A percentile compares a stretch with the other conserved stretches of the same genome.
phyloP scores from a whole-genome alignment of 1,140 invertebrate species.

The Cyphomyrmex costatus region DNA sequence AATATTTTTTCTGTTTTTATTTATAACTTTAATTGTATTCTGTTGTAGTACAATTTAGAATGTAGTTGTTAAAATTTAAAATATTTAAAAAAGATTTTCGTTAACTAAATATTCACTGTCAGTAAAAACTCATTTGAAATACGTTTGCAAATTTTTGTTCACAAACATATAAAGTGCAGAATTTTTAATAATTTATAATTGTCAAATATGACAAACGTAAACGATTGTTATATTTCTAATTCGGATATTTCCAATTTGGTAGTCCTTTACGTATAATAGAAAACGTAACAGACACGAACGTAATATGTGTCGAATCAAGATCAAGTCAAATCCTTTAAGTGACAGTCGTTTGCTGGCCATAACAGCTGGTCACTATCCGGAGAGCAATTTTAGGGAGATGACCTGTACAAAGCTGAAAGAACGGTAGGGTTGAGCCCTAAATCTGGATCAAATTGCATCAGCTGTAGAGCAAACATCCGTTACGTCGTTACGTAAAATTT shows the following conservation, averaged over 20 bases:
- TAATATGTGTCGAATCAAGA: conserved; percentile 71
- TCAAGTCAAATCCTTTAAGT: conserved; percentile 74
- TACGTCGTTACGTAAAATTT: conserved; percentile 61
- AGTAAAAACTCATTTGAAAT: neutral
- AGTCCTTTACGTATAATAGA: conserved; percentile 23
- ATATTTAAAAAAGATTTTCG: neutral
- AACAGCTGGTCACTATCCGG: conserved; percentile 81
- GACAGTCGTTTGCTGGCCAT: conserved; percentile 79
- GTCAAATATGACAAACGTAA: neutral
- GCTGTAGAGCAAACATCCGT: conserved; percentile 70
- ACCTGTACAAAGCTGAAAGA: conserved; percentile 65
- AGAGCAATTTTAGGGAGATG: conserved; percentile 63
- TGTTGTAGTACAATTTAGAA: neutral
- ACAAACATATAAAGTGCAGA: neutral
- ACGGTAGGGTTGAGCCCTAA: conserved; percentile 78
- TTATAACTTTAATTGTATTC: conserved; percentile 13
- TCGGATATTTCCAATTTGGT: too few relatives aligned
- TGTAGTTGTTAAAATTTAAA: neutral
- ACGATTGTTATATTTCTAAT: conserved; percentile 23
- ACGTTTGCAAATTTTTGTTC: neutral
- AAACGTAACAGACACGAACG: conserved; percentile 21
- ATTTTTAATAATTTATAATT: neutral
- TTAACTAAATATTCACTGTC: neutral
- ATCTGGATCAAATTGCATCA: conserved; percentile 78
- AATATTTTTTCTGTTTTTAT: neutral